These are phyloP conservation scores for Agrochola circellaris DNA, from an alignment of 2,888 invertebrate species.

Conservation along the genomic window DNA sequence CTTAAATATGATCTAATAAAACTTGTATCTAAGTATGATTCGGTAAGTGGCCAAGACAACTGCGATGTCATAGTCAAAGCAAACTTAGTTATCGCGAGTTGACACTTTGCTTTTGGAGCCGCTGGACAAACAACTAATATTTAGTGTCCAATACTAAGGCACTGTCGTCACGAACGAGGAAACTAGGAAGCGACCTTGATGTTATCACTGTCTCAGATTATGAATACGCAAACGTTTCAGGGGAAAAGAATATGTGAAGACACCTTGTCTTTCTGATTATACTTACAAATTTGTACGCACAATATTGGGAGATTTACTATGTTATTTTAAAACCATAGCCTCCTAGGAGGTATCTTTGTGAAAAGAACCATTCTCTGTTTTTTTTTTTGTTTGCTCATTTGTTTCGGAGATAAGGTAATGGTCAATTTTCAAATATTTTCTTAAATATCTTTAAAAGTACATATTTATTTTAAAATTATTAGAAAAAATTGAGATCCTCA, in stretches of 20 bases:
- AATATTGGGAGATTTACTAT: too few relatives aligned
- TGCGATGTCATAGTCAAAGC: conserved; percentile 30
- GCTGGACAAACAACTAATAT: conserved; percentile 45
- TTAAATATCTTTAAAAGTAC: too few relatives aligned
- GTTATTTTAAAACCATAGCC: too few relatives aligned
- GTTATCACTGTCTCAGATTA: conserved; percentile 5
- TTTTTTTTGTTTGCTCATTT: too few relatives aligned
- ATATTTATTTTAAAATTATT: too few relatives aligned
- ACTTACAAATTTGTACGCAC: too few relatives aligned
- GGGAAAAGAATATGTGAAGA: neutral
- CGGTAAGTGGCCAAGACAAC: conserved; percentile 21
- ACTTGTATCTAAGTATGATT: conserved; percentile 7
- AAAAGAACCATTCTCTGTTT: too few relatives aligned
- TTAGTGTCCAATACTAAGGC: conserved; percentile 29
- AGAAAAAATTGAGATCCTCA: too few relatives aligned
- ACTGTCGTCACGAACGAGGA: conserved; percentile 27
- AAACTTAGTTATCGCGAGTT: conserved; percentile 55
- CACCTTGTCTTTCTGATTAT: neutral
- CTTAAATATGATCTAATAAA: conserved; percentile 15
- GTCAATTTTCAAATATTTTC: too few relatives aligned
- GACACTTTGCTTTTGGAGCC: conserved; percentile 49
- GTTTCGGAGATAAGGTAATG: too few relatives aligned
- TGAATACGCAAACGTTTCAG: conserved; percentile 9
- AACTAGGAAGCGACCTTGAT: conserved; percentile 26
- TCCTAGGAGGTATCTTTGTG: too few relatives aligned